Percentiles rank a stretch among this genome's conserved stretches.
Conservation (phyloP, 2,888 invertebrate species). For the Reticulitermes lucifugus region DNA sequence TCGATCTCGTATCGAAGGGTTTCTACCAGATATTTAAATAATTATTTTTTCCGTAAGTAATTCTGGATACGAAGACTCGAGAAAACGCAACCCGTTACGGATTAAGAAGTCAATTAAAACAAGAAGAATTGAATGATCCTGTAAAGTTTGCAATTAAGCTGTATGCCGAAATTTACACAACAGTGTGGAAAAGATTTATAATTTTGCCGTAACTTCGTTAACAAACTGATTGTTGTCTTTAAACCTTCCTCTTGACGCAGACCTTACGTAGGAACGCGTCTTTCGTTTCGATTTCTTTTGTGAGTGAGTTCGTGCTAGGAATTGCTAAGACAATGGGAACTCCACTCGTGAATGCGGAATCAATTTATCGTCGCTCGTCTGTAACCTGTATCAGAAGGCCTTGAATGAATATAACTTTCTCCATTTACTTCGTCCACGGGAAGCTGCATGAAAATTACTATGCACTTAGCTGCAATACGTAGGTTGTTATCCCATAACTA, state of each 20-base stretch:
- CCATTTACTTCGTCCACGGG: background rate
- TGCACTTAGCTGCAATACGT: background rate
- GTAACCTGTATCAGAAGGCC: constrained; percentile 18
- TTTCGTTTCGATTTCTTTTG: background rate
- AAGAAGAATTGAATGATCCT: too few relatives aligned
- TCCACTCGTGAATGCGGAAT: constrained; percentile 15
- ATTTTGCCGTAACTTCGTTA: too few relatives aligned
- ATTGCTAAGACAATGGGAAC: background rate
- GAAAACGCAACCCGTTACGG: too few relatives aligned
- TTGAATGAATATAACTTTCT: constrained; percentile 10
- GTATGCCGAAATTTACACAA: too few relatives aligned
- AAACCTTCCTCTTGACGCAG: background rate
- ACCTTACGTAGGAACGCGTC: background rate
- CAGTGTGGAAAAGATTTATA: too few relatives aligned
- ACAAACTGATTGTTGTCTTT: background rate
- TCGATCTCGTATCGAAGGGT: too few relatives aligned
- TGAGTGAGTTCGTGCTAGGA: background rate
- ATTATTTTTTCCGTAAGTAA: too few relatives aligned
- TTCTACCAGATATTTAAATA: too few relatives aligned
- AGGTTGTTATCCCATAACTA: background rate
- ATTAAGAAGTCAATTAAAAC: too few relatives aligned
- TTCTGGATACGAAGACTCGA: too few relatives aligned
- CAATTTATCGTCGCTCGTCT: constrained; percentile 6
- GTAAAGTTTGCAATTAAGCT: too few relatives aligned
- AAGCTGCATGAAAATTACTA: background rate